phyloP scores from a whole-genome alignment of 1,140 invertebrate genomes.

The Aphidius gifuensis region DNA sequence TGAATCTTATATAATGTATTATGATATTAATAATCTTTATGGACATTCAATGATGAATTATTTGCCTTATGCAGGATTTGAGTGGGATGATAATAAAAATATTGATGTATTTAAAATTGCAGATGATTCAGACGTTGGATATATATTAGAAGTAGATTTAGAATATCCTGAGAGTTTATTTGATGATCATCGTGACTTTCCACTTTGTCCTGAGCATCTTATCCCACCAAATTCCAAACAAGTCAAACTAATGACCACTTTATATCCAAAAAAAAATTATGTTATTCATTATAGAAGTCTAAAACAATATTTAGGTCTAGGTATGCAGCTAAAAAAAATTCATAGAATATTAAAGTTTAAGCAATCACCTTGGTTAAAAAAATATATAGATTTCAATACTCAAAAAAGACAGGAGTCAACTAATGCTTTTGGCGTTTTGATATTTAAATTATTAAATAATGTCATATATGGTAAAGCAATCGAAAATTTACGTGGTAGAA shows the following conservation, averaged over 20 bases:
- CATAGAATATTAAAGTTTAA: too few relatives aligned
- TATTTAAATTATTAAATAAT: conserved; percentile 45
- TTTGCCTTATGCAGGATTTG: conserved; percentile 44
- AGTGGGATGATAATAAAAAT: conserved; percentile 38
- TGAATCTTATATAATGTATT: conserved; percentile 2
- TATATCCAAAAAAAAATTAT: background rate
- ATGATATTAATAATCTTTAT: background rate
- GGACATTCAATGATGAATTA: background rate
- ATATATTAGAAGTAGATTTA: conserved; percentile 52
- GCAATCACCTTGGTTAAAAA: too few relatives aligned
- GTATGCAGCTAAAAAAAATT: too few relatives aligned
- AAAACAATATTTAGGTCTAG: too few relatives aligned
- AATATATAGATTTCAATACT: too few relatives aligned
- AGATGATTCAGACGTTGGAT: conserved; percentile 50
- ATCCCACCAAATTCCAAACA: background rate
- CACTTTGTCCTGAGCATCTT: conserved; percentile 38
- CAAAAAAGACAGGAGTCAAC: too few relatives aligned
- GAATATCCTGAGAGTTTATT: conserved; percentile 33
- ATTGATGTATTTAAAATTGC: conserved; percentile 30
- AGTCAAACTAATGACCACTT: background rate
- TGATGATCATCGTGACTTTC: conserved; percentile 39
- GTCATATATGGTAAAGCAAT: conserved; percentile 29
- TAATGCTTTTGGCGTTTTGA: too few relatives aligned
- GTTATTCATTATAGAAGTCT: too few relatives aligned
- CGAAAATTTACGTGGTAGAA: conserved; percentile 35